These are phyloP conservation scores for Tanytarsus gracilentus DNA, from an alignment of 2,888 invertebrate species.

Conservation along the genomic window DNA sequence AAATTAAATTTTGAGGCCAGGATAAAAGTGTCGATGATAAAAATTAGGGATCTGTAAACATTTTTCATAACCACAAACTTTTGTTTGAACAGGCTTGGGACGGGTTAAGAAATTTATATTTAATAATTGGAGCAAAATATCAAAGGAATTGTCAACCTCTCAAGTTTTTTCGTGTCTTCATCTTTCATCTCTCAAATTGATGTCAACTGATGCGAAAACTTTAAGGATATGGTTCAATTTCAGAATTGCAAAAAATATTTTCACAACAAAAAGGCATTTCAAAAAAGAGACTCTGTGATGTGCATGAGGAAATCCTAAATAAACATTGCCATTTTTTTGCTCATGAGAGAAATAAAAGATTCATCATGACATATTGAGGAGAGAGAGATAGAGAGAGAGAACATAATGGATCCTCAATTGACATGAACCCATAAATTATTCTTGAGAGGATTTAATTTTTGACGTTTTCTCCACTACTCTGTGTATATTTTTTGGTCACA, in stretches of 20 bases:
- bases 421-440: too few species aligned
- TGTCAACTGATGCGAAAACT: background rate
- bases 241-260: conserved; percentile 16
- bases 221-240: too few species aligned
- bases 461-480: too few species aligned
- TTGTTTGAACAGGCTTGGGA: too few species aligned
- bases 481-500: background rate
- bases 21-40: too few species aligned
- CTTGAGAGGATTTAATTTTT: too few species aligned
- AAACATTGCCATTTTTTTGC: conserved; percentile 16
- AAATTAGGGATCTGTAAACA: too few species aligned
- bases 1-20: too few species aligned
- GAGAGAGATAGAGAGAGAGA: background rate
- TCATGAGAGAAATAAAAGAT: background rate
- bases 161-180: background rate
- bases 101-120: too few species aligned
- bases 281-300: background rate
- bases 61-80: too few species aligned
- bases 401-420: background rate
- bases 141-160: too few species aligned
- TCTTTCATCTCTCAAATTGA: background rate
- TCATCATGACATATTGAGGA: background rate
- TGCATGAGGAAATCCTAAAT: conserved; percentile 3
- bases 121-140: too few species aligned
- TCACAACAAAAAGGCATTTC: conserved; percentile 7